Evolutionary conservation across 2,113 vertebrate genomes (phyloP).

Genomic region (rat (Rattus norvegicus)): DNA sequence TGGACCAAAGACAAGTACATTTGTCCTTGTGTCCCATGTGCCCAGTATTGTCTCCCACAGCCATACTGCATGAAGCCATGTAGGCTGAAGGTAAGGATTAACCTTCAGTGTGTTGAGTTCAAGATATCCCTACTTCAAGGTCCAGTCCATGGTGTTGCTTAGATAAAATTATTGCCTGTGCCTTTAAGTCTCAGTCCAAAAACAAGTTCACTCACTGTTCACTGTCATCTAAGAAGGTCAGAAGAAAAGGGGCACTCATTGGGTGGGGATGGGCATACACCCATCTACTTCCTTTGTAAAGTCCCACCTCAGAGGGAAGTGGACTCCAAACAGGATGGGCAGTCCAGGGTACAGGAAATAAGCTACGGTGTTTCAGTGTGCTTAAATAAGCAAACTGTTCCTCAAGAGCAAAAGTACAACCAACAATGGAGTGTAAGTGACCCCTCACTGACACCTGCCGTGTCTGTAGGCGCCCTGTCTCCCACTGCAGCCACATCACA

Average conservation of each 20-base stretch:
- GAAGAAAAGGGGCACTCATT: not conserved
- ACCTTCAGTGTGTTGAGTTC: not conserved
- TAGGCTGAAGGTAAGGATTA: not conserved
- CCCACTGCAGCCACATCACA: not conserved
- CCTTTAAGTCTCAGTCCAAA: not conserved
- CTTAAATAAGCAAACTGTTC: slow-evolving; percentile 32
- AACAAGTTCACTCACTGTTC: not conserved
- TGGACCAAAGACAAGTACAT: not conserved
- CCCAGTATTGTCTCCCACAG: not conserved
- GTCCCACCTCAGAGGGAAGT: not conserved
- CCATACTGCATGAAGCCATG: not conserved
- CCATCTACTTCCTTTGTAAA: not conserved
- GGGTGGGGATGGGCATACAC: not conserved
- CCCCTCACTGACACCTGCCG: not conserved
- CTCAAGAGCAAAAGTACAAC: slow-evolving; percentile 39
- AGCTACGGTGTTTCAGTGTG: not conserved
- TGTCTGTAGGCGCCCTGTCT: not conserved
- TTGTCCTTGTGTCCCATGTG: not conserved
- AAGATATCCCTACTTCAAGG: not conserved
- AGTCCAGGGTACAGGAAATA: not conserved
- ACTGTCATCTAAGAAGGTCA: not conserved
- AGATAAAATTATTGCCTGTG: not conserved
- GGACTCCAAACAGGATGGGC: slow-evolving; percentile 10
- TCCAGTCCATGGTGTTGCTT: accelerated
- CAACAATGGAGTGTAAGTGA: not conserved